Evolutionary conservation across 2,113 vertebrate species (phyloP), one percentile per base, ranked within the genome.

Genomic region (Lipotes vexillifer): DNA sequence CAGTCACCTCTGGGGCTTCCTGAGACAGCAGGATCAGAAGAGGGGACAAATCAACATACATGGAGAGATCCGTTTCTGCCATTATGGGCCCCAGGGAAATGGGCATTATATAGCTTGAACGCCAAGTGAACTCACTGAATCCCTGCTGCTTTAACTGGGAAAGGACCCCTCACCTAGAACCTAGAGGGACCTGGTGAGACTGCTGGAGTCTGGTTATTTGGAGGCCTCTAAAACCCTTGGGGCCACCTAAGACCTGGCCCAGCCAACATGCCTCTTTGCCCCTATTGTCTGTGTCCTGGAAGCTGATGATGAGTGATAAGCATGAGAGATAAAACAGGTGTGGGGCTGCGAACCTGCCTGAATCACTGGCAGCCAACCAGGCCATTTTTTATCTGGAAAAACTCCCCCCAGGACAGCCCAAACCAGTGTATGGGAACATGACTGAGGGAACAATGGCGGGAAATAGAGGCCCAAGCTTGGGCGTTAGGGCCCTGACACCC

Each of bases 301-400:
- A 98, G 97, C 96, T 93, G 97, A 93, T 29, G 87, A 65, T 69
- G 77, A 86, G 92, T 55, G 97, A 97, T 97, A 98, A 98, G 94
- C 95, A 18, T 11, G n/a, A 77, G 29, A 96, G 96, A 97, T 94
- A 97, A 97, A 88, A 72, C 92, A 63, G 68, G 83, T 88, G 92
- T 89, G 29, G 68, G 92, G 90, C 97, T 98, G 87, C 95, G 96
- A 98, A 97, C 97, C 97, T 96, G 95, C 87, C 71, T 83, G 87
- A 97, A 96, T 97, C 66, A 38, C 95, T 98, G 98, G 98, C 98
- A 97, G 74, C 38, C 86, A 96, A 97, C 97, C 97, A 98, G 96
- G 33, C 57, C 75, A n/a, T 59, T 96, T 96, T 97, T 97, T 93
- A 96, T 98, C 97, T 98, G 98, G 96, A 98, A 97, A 97, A 97